Conservation (phyloP, 1,140 invertebrate species). For the Cepaea nemoralis region DNA sequence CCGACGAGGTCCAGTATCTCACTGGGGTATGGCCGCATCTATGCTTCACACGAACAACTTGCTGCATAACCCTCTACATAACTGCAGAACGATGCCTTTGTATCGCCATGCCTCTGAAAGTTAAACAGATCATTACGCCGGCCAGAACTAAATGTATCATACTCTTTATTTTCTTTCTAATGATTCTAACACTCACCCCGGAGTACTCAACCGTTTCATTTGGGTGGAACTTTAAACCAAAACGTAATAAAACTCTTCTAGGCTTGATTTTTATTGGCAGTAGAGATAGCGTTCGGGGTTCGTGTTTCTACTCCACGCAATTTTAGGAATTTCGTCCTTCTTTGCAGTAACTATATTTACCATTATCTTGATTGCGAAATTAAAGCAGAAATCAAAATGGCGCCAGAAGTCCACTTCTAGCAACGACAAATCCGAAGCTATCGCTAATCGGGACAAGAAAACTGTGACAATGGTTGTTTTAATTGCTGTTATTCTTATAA, state of each 20-base stretch:
- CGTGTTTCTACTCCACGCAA: background rate
- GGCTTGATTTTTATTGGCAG: background rate
- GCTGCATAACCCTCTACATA: background rate
- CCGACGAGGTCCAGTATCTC: background rate
- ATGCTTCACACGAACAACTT: background rate
- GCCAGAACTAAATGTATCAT: background rate
- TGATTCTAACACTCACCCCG: background rate
- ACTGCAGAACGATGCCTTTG: slow-evolving; percentile 10
- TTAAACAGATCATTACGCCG: background rate
- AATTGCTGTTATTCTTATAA: background rate
- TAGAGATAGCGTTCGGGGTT: background rate
- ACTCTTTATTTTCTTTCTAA: background rate
- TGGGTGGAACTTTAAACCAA: background rate
- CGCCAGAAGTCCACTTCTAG: background rate
- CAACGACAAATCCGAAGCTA: background rate
- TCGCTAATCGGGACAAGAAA: background rate
- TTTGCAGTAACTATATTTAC: background rate
- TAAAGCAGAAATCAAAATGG: background rate
- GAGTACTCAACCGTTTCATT: background rate
- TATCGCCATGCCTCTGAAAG: slow-evolving; percentile 7
- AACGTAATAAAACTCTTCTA: background rate
- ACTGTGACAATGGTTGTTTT: background rate
- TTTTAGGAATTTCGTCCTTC: background rate
- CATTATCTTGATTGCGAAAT: background rate
- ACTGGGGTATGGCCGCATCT: background rate